A percentile compares a stretch with the other conserved stretches of the same genome.
These are phyloP conservation scores for Pipistrellus pygmaeus DNA, from an alignment of 2,797 vertebrate genomes.

Conservation along the genomic window DNA sequence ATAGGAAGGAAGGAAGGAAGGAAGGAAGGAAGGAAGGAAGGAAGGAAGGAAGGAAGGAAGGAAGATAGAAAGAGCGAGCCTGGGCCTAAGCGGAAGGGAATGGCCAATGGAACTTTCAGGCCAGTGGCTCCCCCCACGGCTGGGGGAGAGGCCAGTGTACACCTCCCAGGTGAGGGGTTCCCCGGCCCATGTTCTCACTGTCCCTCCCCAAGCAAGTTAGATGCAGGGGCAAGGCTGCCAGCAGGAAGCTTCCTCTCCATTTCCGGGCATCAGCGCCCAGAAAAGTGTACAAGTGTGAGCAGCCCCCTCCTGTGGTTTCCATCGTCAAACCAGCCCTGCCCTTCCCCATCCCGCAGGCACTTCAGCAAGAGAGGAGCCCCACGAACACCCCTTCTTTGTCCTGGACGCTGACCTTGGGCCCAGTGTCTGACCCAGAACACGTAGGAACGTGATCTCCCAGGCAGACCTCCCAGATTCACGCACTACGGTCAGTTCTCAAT, in stretches of 20 bases:
- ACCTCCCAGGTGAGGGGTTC: not conserved
- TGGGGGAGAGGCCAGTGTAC: not conserved
- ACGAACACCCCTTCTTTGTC: not conserved
- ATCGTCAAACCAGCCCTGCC: not conserved
- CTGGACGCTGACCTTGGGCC: not conserved
- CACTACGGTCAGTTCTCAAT: not conserved
- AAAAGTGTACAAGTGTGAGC: accelerated
- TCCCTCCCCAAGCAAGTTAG: not conserved
- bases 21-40: too few relatives aligned
- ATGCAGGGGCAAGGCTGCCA: not conserved
- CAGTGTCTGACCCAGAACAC: not conserved
- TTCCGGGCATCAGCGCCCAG: not conserved
- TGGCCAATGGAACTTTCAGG: not conserved
- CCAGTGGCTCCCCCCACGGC: not conserved
- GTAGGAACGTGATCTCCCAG: not conserved
- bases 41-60: too few relatives aligned
- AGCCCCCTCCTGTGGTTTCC: not conserved
- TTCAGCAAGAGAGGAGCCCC: not conserved
- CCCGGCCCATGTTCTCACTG: not conserved
- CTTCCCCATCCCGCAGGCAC: not conserved
- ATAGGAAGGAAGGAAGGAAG: too few relatives aligned
- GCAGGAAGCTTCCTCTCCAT: not conserved
- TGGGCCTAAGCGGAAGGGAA: not conserved
- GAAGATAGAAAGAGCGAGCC: too few relatives aligned
- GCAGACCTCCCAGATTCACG: not conserved